Base-by-base conservation (phyloP, 2,888 invertebrate species). In the Teleiodes luculella region DNA sequence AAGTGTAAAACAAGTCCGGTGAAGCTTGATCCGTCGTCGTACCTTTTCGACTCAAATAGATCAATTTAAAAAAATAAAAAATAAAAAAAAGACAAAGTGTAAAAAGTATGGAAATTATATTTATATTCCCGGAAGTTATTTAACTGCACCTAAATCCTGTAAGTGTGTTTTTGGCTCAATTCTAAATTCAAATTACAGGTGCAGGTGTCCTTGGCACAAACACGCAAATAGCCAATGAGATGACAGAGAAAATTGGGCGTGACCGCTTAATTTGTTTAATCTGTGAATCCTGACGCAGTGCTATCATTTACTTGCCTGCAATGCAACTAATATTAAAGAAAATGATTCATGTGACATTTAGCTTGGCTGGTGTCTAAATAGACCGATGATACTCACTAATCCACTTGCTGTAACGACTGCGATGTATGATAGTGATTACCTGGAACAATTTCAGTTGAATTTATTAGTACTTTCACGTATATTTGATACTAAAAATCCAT, bases 171-270 rank as follows among this genome's bases (percentile, higher is more conserved):
- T 24, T 24, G 24, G 6, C 24, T 24, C 24, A 24, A 6, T 4
- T 24, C 6, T 24, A 24, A 24, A 24, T 24, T 24, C 24, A 24
- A 24, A 24, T 24, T 43, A 43, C 43, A 43, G 28, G 43, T 43
- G 28, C 24, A 20, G 7, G 14, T 39, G 6, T 50, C 50, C 50
- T 50, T 50, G 50, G 50, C 50, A 16, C 28, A 28, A 11, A 36
- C 4, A 28, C 28, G 37, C 47, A 53, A 53, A 53, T 53, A 53
- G 39, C 39, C 7, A 28, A 30, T 10, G 20, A 43, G 48, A 33
- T 11, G 54, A 54, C 54, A 49, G 33, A 41, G 39, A 14, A 41
- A 54, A 49, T 54, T 54, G 24, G 35, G 48, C 49, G 49, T 41
- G 43, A 10, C 48, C 13, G 6, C 11, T 39, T 47, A 54, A 49